These are phyloP conservation scores for Acrobasis consociella DNA, from an alignment of 2,888 invertebrate genomes.

Conservation along the genomic window DNA sequence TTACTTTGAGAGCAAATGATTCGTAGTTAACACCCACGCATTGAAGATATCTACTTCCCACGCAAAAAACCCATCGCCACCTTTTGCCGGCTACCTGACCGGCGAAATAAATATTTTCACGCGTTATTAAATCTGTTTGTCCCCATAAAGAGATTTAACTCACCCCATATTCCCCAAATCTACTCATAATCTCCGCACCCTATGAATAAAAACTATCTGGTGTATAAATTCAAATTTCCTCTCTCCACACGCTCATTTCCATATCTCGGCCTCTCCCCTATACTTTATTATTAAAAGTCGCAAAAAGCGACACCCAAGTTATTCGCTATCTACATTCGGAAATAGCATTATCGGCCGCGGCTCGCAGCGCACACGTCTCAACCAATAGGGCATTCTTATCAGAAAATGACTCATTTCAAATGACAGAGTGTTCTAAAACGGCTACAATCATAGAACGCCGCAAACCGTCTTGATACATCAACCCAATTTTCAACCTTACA, in stretches of 20 bases:
- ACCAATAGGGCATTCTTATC: slow-evolving; percentile 85
- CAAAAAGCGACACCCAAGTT: slow-evolving; percentile 78
- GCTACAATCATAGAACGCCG: slow-evolving; percentile 58
- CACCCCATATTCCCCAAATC: slow-evolving; percentile 41
- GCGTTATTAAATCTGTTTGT: slow-evolving; percentile 33
- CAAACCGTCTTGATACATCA: slow-evolving; percentile 40
- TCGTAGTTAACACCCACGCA: slow-evolving; percentile 23
- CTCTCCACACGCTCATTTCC: slow-evolving; percentile 80
- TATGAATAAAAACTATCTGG: slow-evolving; percentile 78
- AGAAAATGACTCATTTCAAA: slow-evolving; percentile 89
- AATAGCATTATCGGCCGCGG: slow-evolving; percentile 78
- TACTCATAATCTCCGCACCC: slow-evolving; percentile 60
- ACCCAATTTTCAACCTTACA: slow-evolving; percentile 45
- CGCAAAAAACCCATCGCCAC: slow-evolving; percentile 28
- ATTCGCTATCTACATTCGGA: slow-evolving; percentile 78
- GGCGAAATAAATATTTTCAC: slow-evolving; percentile 38
- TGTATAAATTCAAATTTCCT: slow-evolving; percentile 83
- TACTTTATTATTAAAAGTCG: slow-evolving; percentile 79
- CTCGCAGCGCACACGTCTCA: slow-evolving; percentile 78
- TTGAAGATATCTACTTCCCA: slow-evolving; percentile 33
- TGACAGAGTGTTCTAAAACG: slow-evolving; percentile 82
- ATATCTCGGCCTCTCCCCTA: slow-evolving; percentile 77
- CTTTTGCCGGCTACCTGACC: slow-evolving; percentile 32
- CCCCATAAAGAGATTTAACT: slow-evolving; percentile 1
- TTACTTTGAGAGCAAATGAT: slow-evolving; percentile 32